These are phyloP conservation scores for Xestobium rufovillosum DNA, from an alignment of 2,888 invertebrate species.

Conservation along the genomic window DNA sequence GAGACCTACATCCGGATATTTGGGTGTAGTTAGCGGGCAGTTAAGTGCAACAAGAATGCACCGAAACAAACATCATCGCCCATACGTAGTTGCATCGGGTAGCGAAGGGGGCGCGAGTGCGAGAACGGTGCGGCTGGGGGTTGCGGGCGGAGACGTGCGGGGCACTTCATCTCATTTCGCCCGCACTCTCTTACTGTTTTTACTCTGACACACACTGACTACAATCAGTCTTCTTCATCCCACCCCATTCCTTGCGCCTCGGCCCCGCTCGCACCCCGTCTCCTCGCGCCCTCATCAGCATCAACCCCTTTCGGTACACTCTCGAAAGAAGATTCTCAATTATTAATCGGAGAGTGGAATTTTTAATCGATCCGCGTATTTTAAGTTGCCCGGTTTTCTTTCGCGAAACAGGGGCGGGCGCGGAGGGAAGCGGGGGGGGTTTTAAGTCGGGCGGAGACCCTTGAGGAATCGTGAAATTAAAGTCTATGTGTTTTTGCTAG, in stretches of 20 bases:
- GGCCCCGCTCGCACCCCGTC: slow-evolving; percentile 32
- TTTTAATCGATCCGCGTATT: slow-evolving; percentile 41
- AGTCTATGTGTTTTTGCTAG: too few relatives aligned
- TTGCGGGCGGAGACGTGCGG: slow-evolving; percentile 32
- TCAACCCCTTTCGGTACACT: slow-evolving; percentile 38
- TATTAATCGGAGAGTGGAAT: slow-evolving; percentile 43
- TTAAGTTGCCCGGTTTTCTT: slow-evolving; percentile 25
- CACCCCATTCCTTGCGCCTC: slow-evolving; percentile 33
- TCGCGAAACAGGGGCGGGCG: not conserved
- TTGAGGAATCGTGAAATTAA: too few relatives aligned
- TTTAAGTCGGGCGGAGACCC: too few relatives aligned
- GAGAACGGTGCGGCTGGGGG: slow-evolving; percentile 23
- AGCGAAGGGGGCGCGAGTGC: slow-evolving; percentile 12
- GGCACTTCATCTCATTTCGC: slow-evolving; percentile 59
- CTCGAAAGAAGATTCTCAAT: slow-evolving; percentile 41
- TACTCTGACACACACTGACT: slow-evolving; percentile 43
- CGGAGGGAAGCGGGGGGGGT: too few relatives aligned
- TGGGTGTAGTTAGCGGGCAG: too few relatives aligned
- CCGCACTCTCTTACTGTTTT: slow-evolving; percentile 54
- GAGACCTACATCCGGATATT: too few relatives aligned
- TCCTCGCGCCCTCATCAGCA: slow-evolving; percentile 35
- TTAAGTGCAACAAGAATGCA: too few relatives aligned
- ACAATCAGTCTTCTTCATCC: slow-evolving; percentile 42
- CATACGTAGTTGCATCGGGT: too few relatives aligned
- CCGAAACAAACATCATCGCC: too few relatives aligned